phyloP scores from a whole-genome alignment of 2,113 vertebrate species.

The Trinectes maculatus region DNA sequence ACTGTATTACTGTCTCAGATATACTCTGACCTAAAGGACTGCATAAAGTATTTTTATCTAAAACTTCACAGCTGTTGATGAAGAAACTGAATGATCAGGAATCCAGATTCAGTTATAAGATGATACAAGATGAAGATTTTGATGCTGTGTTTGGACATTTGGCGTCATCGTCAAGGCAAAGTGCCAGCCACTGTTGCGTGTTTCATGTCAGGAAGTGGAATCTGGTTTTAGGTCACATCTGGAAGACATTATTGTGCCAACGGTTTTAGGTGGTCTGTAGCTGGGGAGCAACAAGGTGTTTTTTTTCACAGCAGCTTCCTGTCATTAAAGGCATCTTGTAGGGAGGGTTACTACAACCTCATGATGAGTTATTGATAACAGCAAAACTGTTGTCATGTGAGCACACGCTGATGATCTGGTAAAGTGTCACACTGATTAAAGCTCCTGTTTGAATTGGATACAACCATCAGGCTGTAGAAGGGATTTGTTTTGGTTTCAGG shows the following conservation, averaged over 20 bases:
- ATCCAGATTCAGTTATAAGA: too few relatives aligned
- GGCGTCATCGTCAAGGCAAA: background rate
- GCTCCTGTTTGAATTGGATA: background rate
- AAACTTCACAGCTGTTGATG: too few relatives aligned
- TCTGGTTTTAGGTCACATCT: conserved; percentile 48
- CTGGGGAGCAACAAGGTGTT: background rate
- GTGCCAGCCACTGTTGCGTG: conserved; percentile 1
- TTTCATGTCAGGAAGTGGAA: conserved; percentile 40
- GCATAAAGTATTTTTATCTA: too few relatives aligned
- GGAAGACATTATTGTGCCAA: conserved; percentile 22
- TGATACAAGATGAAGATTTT: too few relatives aligned
- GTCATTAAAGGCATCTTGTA: conserved; percentile 41
- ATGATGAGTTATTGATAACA: conserved; percentile 2
- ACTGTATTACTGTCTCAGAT: background rate
- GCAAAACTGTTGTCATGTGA: conserved; percentile 1
- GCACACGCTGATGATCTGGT: background rate
- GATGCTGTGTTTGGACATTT: too few relatives aligned
- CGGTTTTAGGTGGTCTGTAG: conserved; percentile 19
- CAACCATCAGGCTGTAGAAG: background rate
- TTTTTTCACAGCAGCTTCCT: conserved; percentile 49
- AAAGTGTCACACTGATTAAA: background rate
- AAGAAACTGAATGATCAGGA: too few relatives aligned
- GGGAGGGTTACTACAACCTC: conserved; percentile 4
- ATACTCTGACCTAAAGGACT: background rate
- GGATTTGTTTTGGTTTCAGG: conserved; percentile 2